Percentiles rank a stretch among this genome's conserved stretches.
phyloP scores from a whole-genome alignment of 2,797 vertebrate species.

The Geotrypetes seraphini region DNA sequence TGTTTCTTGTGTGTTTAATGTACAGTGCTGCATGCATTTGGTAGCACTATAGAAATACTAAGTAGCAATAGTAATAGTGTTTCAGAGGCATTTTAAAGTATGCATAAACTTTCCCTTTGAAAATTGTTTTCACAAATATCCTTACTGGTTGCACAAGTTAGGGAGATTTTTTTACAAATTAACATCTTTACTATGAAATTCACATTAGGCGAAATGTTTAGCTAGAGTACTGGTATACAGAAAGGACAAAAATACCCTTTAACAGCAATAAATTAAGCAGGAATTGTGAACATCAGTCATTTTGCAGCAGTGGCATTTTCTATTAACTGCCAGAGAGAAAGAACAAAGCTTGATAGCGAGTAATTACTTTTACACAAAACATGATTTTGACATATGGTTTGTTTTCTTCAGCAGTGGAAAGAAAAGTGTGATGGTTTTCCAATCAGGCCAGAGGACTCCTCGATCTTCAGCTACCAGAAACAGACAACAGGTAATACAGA shows the following conservation, averaged over 20 bases:
- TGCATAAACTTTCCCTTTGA: too few relatives aligned
- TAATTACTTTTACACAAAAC: conserved; percentile 27
- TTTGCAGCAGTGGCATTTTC: conserved; percentile 18
- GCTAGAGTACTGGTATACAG: background rate
- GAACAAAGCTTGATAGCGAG: conserved; percentile 8
- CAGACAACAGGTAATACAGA: too few relatives aligned
- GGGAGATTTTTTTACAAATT: too few relatives aligned
- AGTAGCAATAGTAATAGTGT: too few relatives aligned
- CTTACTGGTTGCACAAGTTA: too few relatives aligned
- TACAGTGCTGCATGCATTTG: too few relatives aligned
- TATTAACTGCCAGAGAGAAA: conserved; percentile 20
- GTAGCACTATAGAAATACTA: too few relatives aligned
- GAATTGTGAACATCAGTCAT: conserved; percentile 14
- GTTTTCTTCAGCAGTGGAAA: conserved; percentile 23
- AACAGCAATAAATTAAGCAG: background rate
- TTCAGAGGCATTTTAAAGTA: too few relatives aligned
- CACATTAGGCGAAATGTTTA: too few relatives aligned
- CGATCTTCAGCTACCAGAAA: conserved; percentile 6
- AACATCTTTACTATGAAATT: too few relatives aligned
- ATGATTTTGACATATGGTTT: conserved; percentile 8
- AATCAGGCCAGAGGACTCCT: background rate
- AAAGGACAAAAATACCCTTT: background rate
- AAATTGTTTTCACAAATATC: too few relatives aligned
- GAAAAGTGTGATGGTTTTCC: background rate
- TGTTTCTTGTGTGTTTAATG: too few relatives aligned